Percentiles rank a stretch among this genome's conserved stretches.
These are phyloP conservation scores for Cryptotis parvus DNA, from an alignment of 2,113 vertebrate genomes.

Conservation along the genomic window DNA sequence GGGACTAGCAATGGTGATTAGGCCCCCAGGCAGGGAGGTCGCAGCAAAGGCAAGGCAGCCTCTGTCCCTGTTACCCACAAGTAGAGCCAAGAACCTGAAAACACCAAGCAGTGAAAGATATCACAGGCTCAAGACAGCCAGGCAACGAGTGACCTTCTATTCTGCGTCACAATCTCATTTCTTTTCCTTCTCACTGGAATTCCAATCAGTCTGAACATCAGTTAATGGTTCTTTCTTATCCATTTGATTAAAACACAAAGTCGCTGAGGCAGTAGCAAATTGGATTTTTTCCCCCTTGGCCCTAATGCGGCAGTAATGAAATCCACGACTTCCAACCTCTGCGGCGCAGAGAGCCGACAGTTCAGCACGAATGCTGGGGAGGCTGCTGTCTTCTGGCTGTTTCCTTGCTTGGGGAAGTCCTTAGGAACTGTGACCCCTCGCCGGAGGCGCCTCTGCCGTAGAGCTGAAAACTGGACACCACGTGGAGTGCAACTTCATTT, in stretches of 20 bases:
- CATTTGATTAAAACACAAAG: slow-evolving; percentile 70
- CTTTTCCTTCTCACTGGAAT: slow-evolving; percentile 64
- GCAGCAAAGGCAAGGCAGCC: no score
- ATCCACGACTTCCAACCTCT: slow-evolving; percentile 65
- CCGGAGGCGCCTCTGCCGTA: neutral
- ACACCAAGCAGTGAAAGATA: neutral
- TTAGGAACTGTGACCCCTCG: fast-evolving
- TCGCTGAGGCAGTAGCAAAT: slow-evolving; percentile 72
- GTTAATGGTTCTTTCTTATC: slow-evolving; percentile 64
- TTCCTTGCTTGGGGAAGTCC: neutral
- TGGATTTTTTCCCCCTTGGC: slow-evolving; percentile 67
- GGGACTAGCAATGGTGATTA: no score
- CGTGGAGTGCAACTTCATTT: slow-evolving; percentile 41
- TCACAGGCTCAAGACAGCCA: neutral
- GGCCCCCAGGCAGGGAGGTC: no score
- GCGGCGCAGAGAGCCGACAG: neutral
- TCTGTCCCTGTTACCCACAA: neutral
- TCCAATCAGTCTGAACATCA: slow-evolving; percentile 58
- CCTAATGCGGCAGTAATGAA: slow-evolving; percentile 75
- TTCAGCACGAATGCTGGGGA: neutral
- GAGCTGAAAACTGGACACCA: neutral
- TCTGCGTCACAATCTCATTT: slow-evolving; percentile 46
- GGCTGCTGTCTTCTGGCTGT: slow-evolving; percentile 36
- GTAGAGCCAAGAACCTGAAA: neutral
- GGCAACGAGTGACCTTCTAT: neutral